phyloP scores from a whole-genome alignment of 2,888 invertebrate genomes.

The Apodemia mormo region DNA sequence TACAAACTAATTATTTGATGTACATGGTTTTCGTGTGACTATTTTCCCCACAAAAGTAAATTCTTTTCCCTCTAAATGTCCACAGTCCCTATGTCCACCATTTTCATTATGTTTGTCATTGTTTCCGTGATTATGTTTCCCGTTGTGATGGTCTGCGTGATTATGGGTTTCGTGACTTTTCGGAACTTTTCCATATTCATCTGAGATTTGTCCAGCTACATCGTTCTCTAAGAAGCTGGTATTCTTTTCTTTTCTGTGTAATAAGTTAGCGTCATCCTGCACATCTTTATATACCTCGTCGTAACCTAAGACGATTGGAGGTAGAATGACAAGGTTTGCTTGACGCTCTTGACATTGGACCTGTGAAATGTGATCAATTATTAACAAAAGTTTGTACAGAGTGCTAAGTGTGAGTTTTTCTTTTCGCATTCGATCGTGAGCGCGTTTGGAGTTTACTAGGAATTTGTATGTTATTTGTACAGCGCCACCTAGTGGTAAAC shows the following conservation, averaged over 20 bases:
- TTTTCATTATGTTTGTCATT: neutral
- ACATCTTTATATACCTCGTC: constrained; percentile 54
- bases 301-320: constrained; percentile 63
- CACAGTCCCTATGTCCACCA: neutral
- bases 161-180: constrained; percentile 11
- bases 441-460: no score
- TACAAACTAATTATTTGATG: neutral
- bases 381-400: neutral
- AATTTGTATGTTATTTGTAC: no score
- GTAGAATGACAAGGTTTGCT: constrained; percentile 60
- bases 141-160: neutral
- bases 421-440: no score
- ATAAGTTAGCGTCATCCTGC: neutral
- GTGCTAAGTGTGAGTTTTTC: no score
- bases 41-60: constrained; percentile 19
- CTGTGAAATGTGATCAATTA: constrained; percentile 38
- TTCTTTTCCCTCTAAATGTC: constrained; percentile 11
- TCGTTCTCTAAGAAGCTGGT: neutral
- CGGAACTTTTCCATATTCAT: constrained; percentile 16
- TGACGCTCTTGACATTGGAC: constrained; percentile 45
- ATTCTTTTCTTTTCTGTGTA: neutral
- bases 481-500: no score
- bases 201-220: neutral
- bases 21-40: neutral
- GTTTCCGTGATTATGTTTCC: neutral